phyloP scores from a whole-genome alignment of 92 coral and sea anemone species.

The Zoanthus sociatus region DNA sequence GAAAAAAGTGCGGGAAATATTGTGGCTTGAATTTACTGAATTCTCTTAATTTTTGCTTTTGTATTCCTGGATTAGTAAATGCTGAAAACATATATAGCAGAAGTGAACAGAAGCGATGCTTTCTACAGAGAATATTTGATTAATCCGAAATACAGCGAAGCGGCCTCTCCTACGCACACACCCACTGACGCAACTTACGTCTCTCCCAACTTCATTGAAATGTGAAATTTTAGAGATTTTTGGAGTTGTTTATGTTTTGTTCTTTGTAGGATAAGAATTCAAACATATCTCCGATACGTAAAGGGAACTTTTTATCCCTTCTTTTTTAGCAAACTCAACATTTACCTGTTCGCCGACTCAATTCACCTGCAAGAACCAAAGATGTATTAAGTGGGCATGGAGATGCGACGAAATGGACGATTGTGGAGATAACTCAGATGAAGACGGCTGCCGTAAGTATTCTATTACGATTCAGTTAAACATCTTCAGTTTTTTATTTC shows the following conservation, averaged over 20 bases:
- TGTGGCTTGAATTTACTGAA: neutral
- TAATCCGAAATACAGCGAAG: neutral
- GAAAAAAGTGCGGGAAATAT: neutral
- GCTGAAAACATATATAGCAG: neutral
- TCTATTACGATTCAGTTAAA: neutral
- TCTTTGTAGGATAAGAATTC: neutral
- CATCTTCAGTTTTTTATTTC: neutral
- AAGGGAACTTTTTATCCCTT: neutral
- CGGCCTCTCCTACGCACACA: slow-evolving; percentile 34
- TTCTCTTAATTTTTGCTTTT: neutral
- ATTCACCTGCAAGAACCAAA: slow-evolving; percentile 42
- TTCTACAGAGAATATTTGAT: slow-evolving; percentile 25
- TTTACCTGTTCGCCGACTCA: slow-evolving; percentile 27
- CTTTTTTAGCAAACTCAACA: neutral
- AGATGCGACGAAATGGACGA: slow-evolving; percentile 49
- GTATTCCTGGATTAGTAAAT: neutral
- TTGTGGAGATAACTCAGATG: slow-evolving; percentile 48
- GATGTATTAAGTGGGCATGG: slow-evolving; percentile 18
- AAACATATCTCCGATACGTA: neutral
- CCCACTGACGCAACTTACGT: slow-evolving; percentile 17
- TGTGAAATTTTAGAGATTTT: neutral
- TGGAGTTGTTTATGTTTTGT: neutral
- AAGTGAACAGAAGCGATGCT: slow-evolving; percentile 12
- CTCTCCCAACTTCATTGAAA: neutral
- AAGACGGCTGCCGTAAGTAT: slow-evolving; percentile 37